Conservation (phyloP, 2,797 vertebrate species). For the Delichon dasypus region DNA sequence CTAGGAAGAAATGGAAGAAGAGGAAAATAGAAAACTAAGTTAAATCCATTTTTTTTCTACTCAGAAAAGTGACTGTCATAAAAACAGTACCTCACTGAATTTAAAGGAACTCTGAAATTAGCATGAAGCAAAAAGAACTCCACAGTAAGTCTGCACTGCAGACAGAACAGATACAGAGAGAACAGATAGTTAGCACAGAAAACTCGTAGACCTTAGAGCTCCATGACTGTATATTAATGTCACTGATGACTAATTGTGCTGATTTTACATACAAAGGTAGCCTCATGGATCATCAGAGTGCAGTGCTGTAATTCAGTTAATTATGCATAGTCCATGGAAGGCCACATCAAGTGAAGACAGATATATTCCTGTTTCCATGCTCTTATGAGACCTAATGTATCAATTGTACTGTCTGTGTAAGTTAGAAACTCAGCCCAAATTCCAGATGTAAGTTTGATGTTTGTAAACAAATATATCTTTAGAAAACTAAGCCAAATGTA, state of each 20-base stretch:
- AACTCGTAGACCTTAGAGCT: not conserved
- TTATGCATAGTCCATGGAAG: not conserved
- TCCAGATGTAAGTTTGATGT: not conserved
- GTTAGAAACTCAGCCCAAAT: not conserved
- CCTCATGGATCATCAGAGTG: not conserved
- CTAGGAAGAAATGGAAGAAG: not conserved
- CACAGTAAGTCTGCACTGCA: not conserved
- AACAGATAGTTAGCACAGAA: not conserved
- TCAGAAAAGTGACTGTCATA: not conserved
- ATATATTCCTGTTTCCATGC: not conserved
- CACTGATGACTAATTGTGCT: not conserved
- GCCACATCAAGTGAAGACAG: not conserved
- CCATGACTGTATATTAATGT: not conserved
- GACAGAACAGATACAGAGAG: not conserved
- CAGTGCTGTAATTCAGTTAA: not conserved
- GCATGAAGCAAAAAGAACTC: not conserved
- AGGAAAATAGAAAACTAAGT: not conserved
- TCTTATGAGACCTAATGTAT: not conserved
- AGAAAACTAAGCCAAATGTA: not conserved
- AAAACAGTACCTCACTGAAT: not conserved
- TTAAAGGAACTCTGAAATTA: not conserved
- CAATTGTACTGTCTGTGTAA: not conserved
- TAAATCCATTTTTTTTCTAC: not conserved
- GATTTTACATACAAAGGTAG: not conserved
- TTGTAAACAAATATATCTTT: not conserved